Conservation (phyloP, 1,140 invertebrate species). For the Drosophila baimaii region DNA sequence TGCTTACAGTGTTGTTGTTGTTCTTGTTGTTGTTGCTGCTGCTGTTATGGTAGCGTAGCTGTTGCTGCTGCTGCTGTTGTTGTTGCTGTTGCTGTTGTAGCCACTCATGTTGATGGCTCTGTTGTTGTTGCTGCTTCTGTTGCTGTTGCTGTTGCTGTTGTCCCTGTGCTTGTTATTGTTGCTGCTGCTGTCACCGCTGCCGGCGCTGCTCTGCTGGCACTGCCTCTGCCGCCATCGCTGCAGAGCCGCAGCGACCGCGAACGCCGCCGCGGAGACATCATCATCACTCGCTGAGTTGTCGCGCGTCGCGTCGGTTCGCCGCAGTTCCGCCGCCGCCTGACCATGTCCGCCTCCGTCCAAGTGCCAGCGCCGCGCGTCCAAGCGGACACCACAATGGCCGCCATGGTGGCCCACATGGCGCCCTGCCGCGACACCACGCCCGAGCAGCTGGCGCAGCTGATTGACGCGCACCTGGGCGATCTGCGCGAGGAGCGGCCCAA, state of each 20-base stretch:
- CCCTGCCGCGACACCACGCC: conserved; percentile 71
- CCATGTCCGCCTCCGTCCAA: conserved; percentile 16
- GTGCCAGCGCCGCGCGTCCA: conserved; percentile 2
- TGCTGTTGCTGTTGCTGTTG: not conserved
- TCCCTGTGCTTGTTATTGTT: not conserved
- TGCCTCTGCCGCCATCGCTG: conserved; percentile 36
- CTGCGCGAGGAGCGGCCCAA: conserved; percentile 70
- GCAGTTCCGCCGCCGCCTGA: conserved; percentile 12
- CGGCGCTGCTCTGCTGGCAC: not conserved
- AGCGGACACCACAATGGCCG: conserved; percentile 52
- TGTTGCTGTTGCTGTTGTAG: conserved; percentile 7
- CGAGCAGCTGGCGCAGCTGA: conserved; percentile 74
- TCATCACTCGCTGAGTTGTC: conserved; percentile 66
- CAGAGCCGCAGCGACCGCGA: conserved; percentile 13
- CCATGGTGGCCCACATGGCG: conserved; percentile 72
- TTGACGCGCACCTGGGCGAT: conserved; percentile 75
- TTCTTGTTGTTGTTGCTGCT: too few species aligned
- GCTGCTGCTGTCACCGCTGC: not conserved
- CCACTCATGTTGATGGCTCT: conserved; percentile 9
- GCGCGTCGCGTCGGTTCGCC: conserved; percentile 61
- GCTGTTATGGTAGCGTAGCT: not conserved
- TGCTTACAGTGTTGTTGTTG: not conserved
- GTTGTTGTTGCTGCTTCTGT: conserved; percentile 12
- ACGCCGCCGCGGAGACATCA: conserved; percentile 38
- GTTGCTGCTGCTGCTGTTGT: not conserved